Percentiles rank a stretch among this genome's conserved stretches.
These are phyloP conservation scores for Antechinus stuartii DNA, from an alignment of 2,113 vertebrate species.

Conservation along the genomic window DNA sequence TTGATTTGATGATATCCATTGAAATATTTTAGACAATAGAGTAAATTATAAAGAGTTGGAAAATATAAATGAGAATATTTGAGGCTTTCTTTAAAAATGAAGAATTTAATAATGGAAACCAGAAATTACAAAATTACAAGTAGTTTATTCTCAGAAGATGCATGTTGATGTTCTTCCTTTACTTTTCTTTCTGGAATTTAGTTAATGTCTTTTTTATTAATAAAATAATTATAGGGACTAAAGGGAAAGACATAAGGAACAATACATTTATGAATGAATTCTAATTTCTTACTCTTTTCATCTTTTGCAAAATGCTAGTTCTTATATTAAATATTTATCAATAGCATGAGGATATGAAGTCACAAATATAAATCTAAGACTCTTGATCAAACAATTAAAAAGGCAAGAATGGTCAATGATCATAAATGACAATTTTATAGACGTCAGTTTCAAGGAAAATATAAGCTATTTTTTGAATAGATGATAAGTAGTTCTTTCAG, in stretches of 20 bases:
- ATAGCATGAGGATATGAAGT: slow-evolving; percentile 39
- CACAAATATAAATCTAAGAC: neutral
- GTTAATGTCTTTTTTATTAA: slow-evolving; percentile 66
- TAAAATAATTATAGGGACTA: slow-evolving; percentile 33
- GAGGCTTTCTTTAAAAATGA: neutral
- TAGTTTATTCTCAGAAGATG: slow-evolving; percentile 46
- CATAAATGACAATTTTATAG: slow-evolving; percentile 18
- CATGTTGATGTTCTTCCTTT: slow-evolving; percentile 33
- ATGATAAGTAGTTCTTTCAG: neutral
- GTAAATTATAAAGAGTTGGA: neutral
- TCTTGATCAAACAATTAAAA: neutral
- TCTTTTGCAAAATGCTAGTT: slow-evolving; percentile 36
- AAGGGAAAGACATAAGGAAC: slow-evolving; percentile 18
- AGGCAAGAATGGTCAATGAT: slow-evolving; percentile 26
- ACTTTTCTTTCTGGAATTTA: slow-evolving; percentile 42
- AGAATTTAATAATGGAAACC: slow-evolving; percentile 42
- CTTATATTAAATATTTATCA: slow-evolving; percentile 28
- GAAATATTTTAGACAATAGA: neutral
- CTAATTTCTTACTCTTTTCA: too few relatives aligned
- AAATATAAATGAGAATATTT: too few relatives aligned
- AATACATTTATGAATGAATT: slow-evolving; percentile 24
- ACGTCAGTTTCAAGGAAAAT: slow-evolving; percentile 29
- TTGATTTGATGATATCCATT: too few relatives aligned
- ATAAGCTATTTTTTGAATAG: neutral
- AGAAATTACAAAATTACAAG: slow-evolving; percentile 51